Evolutionary conservation across 2,797 vertebrate species (phyloP).

Genomic region (Eulemur albifrons): DNA sequence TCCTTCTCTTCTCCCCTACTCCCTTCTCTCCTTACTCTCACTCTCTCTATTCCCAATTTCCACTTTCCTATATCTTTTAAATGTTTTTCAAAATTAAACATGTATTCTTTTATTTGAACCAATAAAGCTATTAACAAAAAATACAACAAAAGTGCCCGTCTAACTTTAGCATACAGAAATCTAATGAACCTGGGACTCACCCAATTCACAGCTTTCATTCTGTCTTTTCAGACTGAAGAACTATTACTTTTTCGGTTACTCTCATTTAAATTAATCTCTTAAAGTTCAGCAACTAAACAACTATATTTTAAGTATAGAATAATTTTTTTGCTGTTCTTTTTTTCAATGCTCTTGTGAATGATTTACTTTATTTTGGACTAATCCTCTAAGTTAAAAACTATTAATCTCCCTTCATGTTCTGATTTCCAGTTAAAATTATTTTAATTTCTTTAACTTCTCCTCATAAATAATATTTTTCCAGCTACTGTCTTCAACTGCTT

Average conservation of each 20-base stretch:
- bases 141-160: neutral
- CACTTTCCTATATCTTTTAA: neutral
- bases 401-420: neutral
- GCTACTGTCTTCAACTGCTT: constrained; percentile 1
- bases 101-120: neutral
- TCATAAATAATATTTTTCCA: constrained; percentile 23
- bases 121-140: neutral
- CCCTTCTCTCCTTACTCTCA: neutral
- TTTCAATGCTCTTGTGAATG: neutral
- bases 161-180: constrained; percentile 6
- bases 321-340: neutral
- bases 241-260: neutral
- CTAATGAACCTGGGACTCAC: neutral
- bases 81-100: constrained; percentile 3
- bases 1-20: neutral
- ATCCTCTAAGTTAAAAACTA: neutral
- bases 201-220: neutral
- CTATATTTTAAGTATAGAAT: neutral
- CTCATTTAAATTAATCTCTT: constrained; percentile 33
- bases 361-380: neutral
- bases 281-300: constrained; percentile 2
- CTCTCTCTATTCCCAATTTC: neutral
- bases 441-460: neutral
- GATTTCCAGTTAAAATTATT: neutral
- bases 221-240: neutral